These are phyloP conservation scores for Diarsia brunnea DNA, from an alignment of 2,888 invertebrate genomes.

Conservation along the genomic window DNA sequence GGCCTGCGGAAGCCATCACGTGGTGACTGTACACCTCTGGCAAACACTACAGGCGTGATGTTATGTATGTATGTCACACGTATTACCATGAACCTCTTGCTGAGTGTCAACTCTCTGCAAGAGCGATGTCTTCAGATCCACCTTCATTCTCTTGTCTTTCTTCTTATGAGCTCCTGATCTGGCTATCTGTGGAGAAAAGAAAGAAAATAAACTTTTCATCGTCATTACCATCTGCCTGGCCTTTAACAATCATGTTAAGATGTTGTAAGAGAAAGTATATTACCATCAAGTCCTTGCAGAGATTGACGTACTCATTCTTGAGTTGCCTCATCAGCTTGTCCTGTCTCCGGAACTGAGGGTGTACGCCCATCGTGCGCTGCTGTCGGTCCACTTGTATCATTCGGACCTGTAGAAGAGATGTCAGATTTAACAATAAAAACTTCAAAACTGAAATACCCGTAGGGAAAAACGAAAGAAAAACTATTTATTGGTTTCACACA, in stretches of 20 bases:
- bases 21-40: background rate
- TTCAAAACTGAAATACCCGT: too few relatives aligned
- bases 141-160: slow-evolving; percentile 86
- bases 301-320: slow-evolving; percentile 80
- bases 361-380: slow-evolving; percentile 81
- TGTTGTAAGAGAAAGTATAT: background rate
- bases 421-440: too few relatives aligned
- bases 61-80: background rate
- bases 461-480: too few relatives aligned
- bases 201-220: background rate
- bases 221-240: too few relatives aligned
- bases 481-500: too few relatives aligned
- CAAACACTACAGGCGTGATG: background rate
- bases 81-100: slow-evolving; percentile 76
- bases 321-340: slow-evolving; percentile 79
- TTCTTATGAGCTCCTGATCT: slow-evolving; percentile 90
- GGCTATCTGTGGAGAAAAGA: slow-evolving; percentile 84
- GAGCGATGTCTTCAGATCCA: slow-evolving; percentile 75
- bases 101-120: slow-evolving; percentile 71
- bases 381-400: slow-evolving; percentile 82
- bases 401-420: slow-evolving; percentile 75
- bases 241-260: too few relatives aligned
- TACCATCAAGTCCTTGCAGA: slow-evolving; percentile 82
- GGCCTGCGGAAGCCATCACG: too few relatives aligned
- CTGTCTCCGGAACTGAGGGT: slow-evolving; percentile 83